These are phyloP conservation scores for Erethizon dorsatum DNA, from an alignment of 2,797 vertebrate genomes.

Conservation along the genomic window DNA sequence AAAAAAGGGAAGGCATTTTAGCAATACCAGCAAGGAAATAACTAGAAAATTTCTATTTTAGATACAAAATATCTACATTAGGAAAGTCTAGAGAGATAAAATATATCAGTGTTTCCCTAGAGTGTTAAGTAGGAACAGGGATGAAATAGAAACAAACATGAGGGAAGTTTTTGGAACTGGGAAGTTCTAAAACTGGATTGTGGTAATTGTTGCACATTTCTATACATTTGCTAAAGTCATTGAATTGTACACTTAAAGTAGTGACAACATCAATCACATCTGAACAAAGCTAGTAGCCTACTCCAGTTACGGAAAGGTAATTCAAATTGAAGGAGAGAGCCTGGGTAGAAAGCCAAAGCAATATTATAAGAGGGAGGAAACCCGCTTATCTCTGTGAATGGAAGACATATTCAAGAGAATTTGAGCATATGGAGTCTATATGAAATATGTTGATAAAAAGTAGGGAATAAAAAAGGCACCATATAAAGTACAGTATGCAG, in stretches of 20 bases:
- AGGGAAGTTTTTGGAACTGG: neutral
- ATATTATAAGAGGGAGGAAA: neutral
- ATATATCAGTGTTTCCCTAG: neutral
- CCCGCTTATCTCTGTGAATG: neutral
- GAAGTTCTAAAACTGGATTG: neutral
- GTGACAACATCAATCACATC: neutral
- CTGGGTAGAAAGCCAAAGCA: neutral
- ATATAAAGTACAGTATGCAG: neutral
- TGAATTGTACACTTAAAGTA: neutral
- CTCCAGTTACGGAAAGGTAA: neutral
- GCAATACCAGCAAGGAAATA: neutral
- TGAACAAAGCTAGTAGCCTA: neutral
- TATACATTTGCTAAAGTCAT: neutral
- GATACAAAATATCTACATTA: constrained; percentile 11
- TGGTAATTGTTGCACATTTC: neutral
- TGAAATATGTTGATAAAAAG: neutral
- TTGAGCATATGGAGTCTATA: neutral
- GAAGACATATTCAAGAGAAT: neutral
- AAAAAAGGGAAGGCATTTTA: neutral
- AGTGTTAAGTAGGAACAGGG: neutral
- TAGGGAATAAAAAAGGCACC: neutral
- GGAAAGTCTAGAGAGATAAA: neutral
- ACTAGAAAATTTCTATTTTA: constrained; percentile 42
- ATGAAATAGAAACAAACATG: neutral
- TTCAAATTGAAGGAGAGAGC: neutral